These are phyloP conservation scores for Drosophila meridiana DNA, from an alignment of 2,888 invertebrate species.

Conservation along the genomic window DNA sequence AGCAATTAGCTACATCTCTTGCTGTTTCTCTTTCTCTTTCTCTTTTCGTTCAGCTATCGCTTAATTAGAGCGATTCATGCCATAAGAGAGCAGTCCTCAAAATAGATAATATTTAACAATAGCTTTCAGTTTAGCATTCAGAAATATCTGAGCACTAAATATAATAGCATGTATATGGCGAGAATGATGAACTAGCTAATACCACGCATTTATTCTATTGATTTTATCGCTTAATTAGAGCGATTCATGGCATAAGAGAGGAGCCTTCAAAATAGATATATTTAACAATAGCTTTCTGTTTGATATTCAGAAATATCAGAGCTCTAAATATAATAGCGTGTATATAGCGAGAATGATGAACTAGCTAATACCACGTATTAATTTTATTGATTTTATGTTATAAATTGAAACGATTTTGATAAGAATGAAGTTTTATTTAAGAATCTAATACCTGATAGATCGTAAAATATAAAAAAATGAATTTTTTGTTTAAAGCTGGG, in stretches of 20 bases:
- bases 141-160: background rate
- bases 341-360: background rate
- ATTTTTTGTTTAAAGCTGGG: background rate
- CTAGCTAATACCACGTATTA: background rate
- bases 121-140: background rate
- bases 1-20: background rate
- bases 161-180: background rate
- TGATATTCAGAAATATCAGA: background rate
- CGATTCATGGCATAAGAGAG: background rate
- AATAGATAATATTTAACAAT: constrained; percentile 23
- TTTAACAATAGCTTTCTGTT: constrained; percentile 2
- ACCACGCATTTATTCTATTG: background rate
- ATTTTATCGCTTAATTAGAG: constrained; percentile 56
- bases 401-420: too few species aligned
- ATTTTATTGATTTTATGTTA: background rate
- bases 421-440: too few species aligned
- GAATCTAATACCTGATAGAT: too few species aligned
- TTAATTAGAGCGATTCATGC: constrained; percentile 45
- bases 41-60: constrained; percentile 12
- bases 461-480: too few species aligned
- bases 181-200: background rate
- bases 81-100: background rate
- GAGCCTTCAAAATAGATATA: constrained; percentile 19
- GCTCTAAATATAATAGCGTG: background rate
- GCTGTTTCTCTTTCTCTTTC: background rate